Percentiles rank a stretch among this genome's conserved stretches.
phyloP scores from a whole-genome alignment of 2,888 invertebrate genomes.

The Drosophila testacea region DNA sequence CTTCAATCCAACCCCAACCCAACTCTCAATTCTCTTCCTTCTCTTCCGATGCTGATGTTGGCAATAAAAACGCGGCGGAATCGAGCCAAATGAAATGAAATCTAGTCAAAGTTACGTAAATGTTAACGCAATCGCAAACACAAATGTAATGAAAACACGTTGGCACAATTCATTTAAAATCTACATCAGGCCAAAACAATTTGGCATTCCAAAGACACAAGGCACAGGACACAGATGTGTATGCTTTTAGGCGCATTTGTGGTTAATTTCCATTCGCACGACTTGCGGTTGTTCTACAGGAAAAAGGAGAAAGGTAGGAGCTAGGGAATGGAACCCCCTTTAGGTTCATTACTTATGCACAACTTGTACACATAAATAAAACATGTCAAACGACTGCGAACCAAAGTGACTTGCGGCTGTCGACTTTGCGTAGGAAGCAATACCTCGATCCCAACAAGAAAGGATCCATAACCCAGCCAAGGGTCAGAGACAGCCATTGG shows the following conservation, averaged over 20 bases:
- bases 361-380: slow-evolving; percentile 81
- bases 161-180: slow-evolving; percentile 72
- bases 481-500: neutral
- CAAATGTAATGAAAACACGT: slow-evolving; percentile 64
- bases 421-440: slow-evolving; percentile 16
- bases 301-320: neutral
- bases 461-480: slow-evolving; percentile 9
- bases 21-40: neutral
- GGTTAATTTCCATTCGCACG: slow-evolving; percentile 68
- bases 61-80: slow-evolving; percentile 58
- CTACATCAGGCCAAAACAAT: slow-evolving; percentile 37
- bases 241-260: slow-evolving; percentile 64
- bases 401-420: slow-evolving; percentile 57
- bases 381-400: slow-evolving; percentile 70
- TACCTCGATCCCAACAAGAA: slow-evolving; percentile 21
- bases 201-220: slow-evolving; percentile 43
- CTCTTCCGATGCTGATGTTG: slow-evolving; percentile 31
- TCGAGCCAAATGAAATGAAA: slow-evolving; percentile 55
- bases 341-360: slow-evolving; percentile 76
- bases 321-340: slow-evolving; percentile 11
- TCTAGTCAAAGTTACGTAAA: slow-evolving; percentile 49
- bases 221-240: slow-evolving; percentile 43
- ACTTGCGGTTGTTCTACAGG: slow-evolving; percentile 38
- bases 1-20: neutral
- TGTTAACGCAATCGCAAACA: slow-evolving; percentile 56